A percentile compares a stretch with the other conserved stretches of the same genome.
phyloP scores from a whole-genome alignment of 2,888 invertebrate species.

The Hemithea aestivaria region DNA sequence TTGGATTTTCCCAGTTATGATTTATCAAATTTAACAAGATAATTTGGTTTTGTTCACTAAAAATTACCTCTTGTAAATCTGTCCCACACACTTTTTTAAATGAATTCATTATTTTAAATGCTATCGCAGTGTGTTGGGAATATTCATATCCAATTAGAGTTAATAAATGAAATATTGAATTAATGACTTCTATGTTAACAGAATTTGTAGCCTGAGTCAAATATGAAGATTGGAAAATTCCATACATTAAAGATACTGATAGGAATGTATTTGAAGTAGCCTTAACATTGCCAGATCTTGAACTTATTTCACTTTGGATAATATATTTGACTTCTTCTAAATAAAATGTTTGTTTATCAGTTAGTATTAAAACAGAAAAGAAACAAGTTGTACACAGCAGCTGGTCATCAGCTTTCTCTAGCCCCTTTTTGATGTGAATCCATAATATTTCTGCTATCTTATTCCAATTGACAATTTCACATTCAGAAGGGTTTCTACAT shows the following conservation, averaged over 20 bases:
- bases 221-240: conserved; percentile 64
- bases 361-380: conserved; percentile 45
- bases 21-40: conserved; percentile 71
- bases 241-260: conserved; percentile 61
- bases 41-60: conserved; percentile 46
- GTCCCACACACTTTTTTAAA: conserved; percentile 60
- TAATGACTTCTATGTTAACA: conserved; percentile 34
- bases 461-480: conserved; percentile 33
- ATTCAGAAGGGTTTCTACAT: conserved; percentile 17
- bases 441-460: conserved; percentile 45
- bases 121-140: conserved; percentile 71
- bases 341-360: conserved; percentile 41
- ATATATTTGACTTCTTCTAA: conserved; percentile 38
- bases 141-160: conserved; percentile 66
- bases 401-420: conserved; percentile 60
- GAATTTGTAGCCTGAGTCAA: conserved; percentile 28
- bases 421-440: conserved; percentile 46
- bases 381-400: conserved; percentile 64
- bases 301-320: conserved; percentile 35
- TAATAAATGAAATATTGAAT: conserved; percentile 45
- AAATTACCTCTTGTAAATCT: conserved; percentile 43
- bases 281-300: conserved; percentile 24
- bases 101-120: conserved; percentile 70
- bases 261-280: conserved; percentile 32
- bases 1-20: conserved; percentile 81